These are phyloP conservation scores for Diaperis boleti DNA, from an alignment of 2,888 invertebrate genomes.

Conservation along the genomic window DNA sequence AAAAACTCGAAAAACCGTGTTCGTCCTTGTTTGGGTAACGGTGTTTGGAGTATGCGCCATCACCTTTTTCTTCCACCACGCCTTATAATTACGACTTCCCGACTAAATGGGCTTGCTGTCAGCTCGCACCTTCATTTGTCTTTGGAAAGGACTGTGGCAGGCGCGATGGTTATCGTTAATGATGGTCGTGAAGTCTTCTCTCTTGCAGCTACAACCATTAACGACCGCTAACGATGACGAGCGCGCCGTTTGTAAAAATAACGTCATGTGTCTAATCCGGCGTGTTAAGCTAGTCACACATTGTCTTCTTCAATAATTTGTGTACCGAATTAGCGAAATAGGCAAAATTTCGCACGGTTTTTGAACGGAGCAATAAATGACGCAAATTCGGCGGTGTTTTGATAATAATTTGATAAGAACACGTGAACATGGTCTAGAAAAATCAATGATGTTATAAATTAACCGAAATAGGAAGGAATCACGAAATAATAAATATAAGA, in stretches of 20 bases:
- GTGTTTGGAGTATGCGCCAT: slow-evolving; percentile 50
- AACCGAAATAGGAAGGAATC: too few relatives aligned
- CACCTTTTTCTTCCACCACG: slow-evolving; percentile 57
- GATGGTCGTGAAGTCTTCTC: slow-evolving; percentile 57
- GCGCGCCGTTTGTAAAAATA: slow-evolving; percentile 56
- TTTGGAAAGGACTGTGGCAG: slow-evolving; percentile 60
- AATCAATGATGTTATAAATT: too few relatives aligned
- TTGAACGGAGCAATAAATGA: slow-evolving; percentile 1
- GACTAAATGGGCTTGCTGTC: slow-evolving; percentile 67
- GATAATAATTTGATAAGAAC: too few relatives aligned
- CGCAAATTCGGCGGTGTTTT: too few relatives aligned
- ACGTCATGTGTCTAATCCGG: slow-evolving; percentile 49
- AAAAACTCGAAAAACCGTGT: slow-evolving; percentile 17
- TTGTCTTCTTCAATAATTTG: too few relatives aligned
- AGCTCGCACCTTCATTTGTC: slow-evolving; percentile 69
- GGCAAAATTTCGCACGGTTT: slow-evolving; percentile 16
- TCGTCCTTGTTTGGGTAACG: slow-evolving; percentile 60
- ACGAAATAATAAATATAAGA: too few relatives aligned
- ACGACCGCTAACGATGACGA: slow-evolving; percentile 30
- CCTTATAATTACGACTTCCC: slow-evolving; percentile 69
- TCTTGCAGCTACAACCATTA: slow-evolving; percentile 53
- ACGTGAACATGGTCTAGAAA: too few relatives aligned
- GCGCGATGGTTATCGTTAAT: slow-evolving; percentile 65
- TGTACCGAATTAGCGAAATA: too few relatives aligned
- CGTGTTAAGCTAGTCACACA: too few relatives aligned